These are phyloP conservation scores for Sarcoramphus papa DNA, from an alignment of 2,797 vertebrate genomes.

Conservation along the genomic window DNA sequence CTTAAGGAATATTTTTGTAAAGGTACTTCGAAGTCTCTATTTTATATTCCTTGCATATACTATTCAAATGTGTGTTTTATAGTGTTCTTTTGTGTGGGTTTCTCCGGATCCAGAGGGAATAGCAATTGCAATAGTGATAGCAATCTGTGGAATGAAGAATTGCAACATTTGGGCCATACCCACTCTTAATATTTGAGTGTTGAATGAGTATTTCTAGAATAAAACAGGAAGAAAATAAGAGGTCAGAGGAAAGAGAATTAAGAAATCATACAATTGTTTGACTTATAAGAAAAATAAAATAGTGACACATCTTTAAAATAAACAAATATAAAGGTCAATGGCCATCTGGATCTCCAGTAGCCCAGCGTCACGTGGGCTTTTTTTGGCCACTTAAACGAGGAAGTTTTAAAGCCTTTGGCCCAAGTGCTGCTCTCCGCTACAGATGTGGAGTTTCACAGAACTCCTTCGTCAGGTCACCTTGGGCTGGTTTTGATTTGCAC, in stretches of 20 bases:
- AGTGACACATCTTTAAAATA: background rate
- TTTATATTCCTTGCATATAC: background rate
- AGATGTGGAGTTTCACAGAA: background rate
- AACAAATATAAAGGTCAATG: background rate
- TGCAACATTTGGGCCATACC: constrained; percentile 38
- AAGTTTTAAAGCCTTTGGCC: background rate
- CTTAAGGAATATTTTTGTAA: background rate
- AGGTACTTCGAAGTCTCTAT: background rate
- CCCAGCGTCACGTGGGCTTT: background rate
- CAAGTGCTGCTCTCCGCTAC: background rate
- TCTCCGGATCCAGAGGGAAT: background rate
- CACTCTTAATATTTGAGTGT: background rate
- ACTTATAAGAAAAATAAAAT: background rate
- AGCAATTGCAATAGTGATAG: constrained; percentile 20
- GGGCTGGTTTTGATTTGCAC: background rate
- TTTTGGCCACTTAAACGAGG: background rate
- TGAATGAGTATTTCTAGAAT: constrained; percentile 30
- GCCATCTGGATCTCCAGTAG: background rate
- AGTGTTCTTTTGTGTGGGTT: constrained; percentile 16
- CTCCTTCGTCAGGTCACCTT: background rate
- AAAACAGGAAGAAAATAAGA: constrained; percentile 10
- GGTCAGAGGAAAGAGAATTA: constrained; percentile 10
- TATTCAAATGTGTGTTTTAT: background rate
- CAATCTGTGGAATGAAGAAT: constrained; percentile 51
- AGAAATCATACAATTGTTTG: background rate